Evolutionary conservation across 2,797 vertebrate species (phyloP).

Genomic region (Melanotaenia boesemani): DNA sequence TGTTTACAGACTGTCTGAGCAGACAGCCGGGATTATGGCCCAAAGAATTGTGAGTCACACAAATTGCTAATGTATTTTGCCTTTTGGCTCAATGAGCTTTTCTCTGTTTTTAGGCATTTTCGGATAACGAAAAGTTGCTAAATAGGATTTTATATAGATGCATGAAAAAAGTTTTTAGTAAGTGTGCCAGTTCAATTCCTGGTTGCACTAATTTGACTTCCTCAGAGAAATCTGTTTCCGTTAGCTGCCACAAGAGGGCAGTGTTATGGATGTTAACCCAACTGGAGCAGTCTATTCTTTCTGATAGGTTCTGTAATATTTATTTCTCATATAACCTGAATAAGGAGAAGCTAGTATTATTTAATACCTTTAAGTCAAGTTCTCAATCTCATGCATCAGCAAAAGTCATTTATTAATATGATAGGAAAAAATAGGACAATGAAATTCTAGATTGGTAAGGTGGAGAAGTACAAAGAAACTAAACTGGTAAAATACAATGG

Average conservation of each 20-base stretch:
- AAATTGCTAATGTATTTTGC: slow-evolving; percentile 50
- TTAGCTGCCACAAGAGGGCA: slow-evolving; percentile 4
- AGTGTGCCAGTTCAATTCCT: too few species aligned
- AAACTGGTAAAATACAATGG: too few species aligned
- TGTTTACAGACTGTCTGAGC: slow-evolving; percentile 65
- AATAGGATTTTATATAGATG: not conserved
- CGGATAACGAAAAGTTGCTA: slow-evolving; percentile 20
- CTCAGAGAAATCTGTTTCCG: not conserved
- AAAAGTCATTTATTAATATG: not conserved
- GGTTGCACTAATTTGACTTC: not conserved
- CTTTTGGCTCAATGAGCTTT: slow-evolving; percentile 39
- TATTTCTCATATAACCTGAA: not conserved
- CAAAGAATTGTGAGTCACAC: slow-evolving; percentile 56
- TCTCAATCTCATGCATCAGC: not conserved
- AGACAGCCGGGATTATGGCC: slow-evolving; percentile 61
- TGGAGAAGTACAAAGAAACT: too few species aligned
- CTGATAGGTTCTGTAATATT: not conserved
- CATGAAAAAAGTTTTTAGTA: not conserved
- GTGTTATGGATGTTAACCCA: not conserved
- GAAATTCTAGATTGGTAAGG: too few species aligned
- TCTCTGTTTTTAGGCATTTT: slow-evolving; percentile 11
- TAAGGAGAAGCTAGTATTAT: not conserved
- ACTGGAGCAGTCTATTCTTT: not conserved
- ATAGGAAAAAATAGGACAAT: too few species aligned
- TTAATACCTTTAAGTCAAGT: not conserved